Conservation (phyloP, 2,113 vertebrate genomes). For the Ranitomeya imitator region DNA sequence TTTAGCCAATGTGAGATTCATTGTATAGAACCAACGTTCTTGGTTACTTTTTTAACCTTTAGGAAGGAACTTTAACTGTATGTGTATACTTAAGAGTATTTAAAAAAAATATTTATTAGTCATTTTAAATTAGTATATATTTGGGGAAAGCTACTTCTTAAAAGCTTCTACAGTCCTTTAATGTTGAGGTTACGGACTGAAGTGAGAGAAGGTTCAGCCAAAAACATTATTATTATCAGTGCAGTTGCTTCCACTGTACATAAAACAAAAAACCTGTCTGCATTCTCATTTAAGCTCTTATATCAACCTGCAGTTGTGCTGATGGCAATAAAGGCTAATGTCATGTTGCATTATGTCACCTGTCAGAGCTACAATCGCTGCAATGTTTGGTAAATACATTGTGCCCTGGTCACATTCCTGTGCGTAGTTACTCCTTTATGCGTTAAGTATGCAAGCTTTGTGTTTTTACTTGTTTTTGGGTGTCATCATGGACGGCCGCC, state of each 20-base stretch:
- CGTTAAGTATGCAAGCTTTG: slow-evolving; percentile 70
- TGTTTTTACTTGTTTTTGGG: slow-evolving; percentile 73
- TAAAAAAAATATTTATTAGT: neutral
- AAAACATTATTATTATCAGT: slow-evolving; percentile 21
- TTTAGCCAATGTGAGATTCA: no score
- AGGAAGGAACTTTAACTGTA: neutral
- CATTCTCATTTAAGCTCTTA: slow-evolving; percentile 53
- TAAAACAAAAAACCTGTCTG: slow-evolving; percentile 51
- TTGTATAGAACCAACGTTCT: no score
- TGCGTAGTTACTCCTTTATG: slow-evolving; percentile 70
- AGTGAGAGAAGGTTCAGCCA: neutral
- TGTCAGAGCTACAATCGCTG: slow-evolving; percentile 63
- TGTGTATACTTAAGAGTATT: neutral
- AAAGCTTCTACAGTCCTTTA: neutral
- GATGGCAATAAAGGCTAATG: slow-evolving; percentile 64
- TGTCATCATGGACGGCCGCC: slow-evolving; percentile 69
- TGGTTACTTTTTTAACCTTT: neutral
- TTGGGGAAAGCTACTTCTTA: neutral
- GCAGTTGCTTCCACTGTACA: slow-evolving; percentile 54
- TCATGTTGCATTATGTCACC: slow-evolving; percentile 63
- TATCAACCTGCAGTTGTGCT: slow-evolving; percentile 58
- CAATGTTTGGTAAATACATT: slow-evolving; percentile 67
- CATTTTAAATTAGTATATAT: neutral
- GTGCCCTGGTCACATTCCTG: slow-evolving; percentile 76
- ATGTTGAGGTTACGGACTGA: slow-evolving; percentile 1